Evolutionary conservation across 2,797 vertebrate genomes (phyloP), one percentile per base, ranked within the genome.

Genomic region (Characodon lateralis): DNA sequence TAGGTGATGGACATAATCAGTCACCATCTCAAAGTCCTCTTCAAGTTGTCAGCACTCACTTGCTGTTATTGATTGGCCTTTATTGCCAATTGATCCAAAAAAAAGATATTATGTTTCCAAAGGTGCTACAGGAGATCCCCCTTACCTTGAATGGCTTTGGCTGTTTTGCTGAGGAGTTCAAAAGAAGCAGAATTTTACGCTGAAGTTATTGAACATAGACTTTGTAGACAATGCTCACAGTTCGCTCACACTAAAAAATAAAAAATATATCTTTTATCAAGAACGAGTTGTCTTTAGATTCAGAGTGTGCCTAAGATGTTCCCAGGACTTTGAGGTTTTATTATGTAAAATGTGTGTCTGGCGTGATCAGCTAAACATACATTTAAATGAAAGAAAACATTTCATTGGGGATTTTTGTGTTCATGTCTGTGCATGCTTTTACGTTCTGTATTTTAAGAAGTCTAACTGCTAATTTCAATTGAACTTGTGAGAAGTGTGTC

Each of bases 71-170:
- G 79, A 89, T 91, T 88, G 85, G 77, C 86, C 87, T 90, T 84
- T 74, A 72, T 83, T 88, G 81, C 88, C 89, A 83, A 70, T 88
- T 83, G 71, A 91, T 91, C 90, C 91, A 80, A 93, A 86, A 88
- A 88, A 79, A 89, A 83, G 48, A 59, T 89, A 80, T 86, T 82
- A 78, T 56, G 20, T 93, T 85, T 94, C 91, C 93, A 95, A 95
- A 94, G 96, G 97, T 97, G 97, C 97, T 97, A 92, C 66, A 85
- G 86, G 91, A 85, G 85, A 91, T 91, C 85, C 80, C 81, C 92
- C 77, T 86, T 84, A 73, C 71, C 80, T 80, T 68, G 86, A 89
- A 81, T 78, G 74, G 77, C 70, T 65, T 80, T 78, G 75, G 80
- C 71, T 83, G 74, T 90, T 83, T 72, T 70, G 87, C 84, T 85